Conservation (phyloP, 2,113 vertebrate species). For the Microcebus tavaratra region DNA sequence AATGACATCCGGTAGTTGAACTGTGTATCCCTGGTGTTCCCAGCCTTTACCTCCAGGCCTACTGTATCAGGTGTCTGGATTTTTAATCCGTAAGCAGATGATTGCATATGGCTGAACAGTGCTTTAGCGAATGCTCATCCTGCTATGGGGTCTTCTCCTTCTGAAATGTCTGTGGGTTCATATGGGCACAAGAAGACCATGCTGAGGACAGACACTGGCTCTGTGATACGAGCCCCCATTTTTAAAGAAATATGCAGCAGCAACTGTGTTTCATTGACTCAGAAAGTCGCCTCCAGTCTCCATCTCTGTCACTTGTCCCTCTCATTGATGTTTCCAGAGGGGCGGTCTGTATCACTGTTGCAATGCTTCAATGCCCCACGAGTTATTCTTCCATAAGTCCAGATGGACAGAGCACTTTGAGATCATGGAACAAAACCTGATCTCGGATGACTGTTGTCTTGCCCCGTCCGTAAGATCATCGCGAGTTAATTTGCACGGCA, state of each 20-base stretch:
- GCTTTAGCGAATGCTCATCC: accelerated
- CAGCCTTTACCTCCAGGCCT: neutral
- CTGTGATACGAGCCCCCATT: neutral
- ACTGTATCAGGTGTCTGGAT: neutral
- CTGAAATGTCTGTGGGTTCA: neutral
- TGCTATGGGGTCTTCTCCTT: accelerated
- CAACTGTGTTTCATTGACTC: neutral
- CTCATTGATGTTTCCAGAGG: neutral
- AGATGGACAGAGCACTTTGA: neutral
- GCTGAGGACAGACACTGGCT: neutral
- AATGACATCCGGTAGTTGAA: accelerated
- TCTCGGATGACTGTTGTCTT: neutral
- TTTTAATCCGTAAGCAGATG: neutral
- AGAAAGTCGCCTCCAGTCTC: neutral
- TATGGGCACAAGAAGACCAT: accelerated
- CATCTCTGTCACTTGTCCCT: accelerated
- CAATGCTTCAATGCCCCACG: neutral
- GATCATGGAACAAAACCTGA: neutral
- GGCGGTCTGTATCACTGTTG: neutral
- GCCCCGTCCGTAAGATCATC: neutral
- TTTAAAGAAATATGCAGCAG: neutral
- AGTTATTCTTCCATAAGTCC: neutral
- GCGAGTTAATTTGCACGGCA: neutral
- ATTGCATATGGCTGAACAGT: neutral
- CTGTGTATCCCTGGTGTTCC: accelerated